These are phyloP conservation scores for Muscicapa adusta DNA, from an alignment of 2,113 vertebrate species.

Conservation along the genomic window DNA sequence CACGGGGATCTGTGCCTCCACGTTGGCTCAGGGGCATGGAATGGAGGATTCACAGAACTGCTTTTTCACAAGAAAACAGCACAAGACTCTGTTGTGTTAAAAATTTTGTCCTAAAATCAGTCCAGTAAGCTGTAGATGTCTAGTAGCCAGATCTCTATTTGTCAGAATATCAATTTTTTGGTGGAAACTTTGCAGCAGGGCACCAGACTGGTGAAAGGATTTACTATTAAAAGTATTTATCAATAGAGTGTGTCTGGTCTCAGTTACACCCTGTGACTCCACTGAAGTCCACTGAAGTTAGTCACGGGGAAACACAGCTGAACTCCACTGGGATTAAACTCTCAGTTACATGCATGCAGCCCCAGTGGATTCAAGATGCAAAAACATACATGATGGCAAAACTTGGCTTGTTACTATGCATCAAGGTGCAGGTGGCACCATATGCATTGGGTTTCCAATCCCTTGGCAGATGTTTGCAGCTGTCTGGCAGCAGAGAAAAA, in stretches of 20 bases:
- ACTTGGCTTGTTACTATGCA: neutral
- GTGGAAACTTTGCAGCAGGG: neutral
- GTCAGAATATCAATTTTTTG: neutral
- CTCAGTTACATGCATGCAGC: neutral
- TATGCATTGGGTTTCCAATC: neutral
- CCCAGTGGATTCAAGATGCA: neutral
- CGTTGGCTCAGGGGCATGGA: neutral
- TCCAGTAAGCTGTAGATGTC: neutral
- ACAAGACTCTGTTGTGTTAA: neutral
- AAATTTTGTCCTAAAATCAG: neutral
- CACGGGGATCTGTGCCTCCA: neutral
- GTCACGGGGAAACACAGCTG: neutral
- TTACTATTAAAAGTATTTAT: neutral
- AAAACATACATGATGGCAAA: neutral
- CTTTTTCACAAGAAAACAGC: neutral
- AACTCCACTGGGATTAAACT: neutral
- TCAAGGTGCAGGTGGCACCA: constrained; percentile 23
- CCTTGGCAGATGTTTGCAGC: constrained; percentile 56
- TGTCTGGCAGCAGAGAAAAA: neutral
- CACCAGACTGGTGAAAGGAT: neutral
- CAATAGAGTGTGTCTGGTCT: neutral
- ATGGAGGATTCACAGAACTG: neutral
- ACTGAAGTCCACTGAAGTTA: neutral
- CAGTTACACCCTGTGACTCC: neutral
- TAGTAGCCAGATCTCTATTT: neutral